These are phyloP conservation scores for Dasysyrphus albostriatus DNA, from an alignment of 2,888 invertebrate genomes.

Conservation along the genomic window DNA sequence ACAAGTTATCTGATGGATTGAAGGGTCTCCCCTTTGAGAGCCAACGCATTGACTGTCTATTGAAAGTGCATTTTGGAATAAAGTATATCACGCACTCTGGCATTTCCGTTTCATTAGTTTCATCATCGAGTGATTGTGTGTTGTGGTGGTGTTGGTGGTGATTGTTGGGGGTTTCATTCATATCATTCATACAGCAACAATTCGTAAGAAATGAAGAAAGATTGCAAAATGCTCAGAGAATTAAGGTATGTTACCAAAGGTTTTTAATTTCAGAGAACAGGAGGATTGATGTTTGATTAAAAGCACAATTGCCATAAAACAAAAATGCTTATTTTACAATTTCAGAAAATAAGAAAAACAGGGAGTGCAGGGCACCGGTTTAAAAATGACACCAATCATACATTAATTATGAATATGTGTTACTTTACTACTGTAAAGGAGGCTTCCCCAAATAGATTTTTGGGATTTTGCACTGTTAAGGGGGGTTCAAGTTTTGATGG, in stretches of 20 bases:
- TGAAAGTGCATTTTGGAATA: conserved; percentile 4
- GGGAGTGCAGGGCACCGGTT: no score
- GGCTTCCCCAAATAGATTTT: no score
- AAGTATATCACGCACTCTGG: conserved; percentile 25
- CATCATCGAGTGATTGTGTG: conserved; percentile 11
- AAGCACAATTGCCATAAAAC: no score
- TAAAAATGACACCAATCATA: no score
- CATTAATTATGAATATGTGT: no score
- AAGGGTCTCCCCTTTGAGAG: conserved; percentile 33
- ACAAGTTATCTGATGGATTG: conserved; percentile 49
- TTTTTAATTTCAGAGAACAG: no score
- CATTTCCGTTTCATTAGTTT: conserved; percentile 57
- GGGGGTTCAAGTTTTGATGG: no score
- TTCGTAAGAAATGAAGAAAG: neutral
- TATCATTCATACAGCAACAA: neutral
- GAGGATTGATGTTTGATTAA: no score
- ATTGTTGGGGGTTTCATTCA: neutral
- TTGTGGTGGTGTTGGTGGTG: neutral
- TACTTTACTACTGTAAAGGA: no score
- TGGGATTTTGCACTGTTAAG: no score
- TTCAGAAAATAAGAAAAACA: no score
- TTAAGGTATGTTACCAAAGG: neutral
- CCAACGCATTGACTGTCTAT: neutral
- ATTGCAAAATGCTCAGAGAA: neutral
- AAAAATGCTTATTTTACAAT: no score